These are phyloP conservation scores for Muschampia plurimacula DNA, from an alignment of 2,888 invertebrate species.

Conservation along the genomic window DNA sequence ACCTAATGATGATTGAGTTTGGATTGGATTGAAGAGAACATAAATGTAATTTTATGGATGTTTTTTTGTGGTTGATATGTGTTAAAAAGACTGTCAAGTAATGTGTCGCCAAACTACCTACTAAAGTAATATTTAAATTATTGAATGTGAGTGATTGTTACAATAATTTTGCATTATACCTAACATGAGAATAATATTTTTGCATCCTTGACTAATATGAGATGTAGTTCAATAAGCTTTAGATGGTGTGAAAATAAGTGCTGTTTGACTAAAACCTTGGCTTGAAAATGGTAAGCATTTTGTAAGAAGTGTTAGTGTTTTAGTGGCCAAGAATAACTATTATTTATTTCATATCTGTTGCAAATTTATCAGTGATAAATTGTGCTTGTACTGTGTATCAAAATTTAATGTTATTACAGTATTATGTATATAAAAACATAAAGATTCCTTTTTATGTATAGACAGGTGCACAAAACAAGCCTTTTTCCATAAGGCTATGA, in stretches of 20 bases:
- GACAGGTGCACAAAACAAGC: slow-evolving; percentile 25
- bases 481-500: background rate
- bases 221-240: slow-evolving; percentile 31
- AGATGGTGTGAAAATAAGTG: slow-evolving; percentile 19
- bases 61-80: background rate
- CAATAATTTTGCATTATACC: background rate
- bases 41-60: background rate
- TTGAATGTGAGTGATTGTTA: background rate
- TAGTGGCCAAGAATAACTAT: background rate
- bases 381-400: too few relatives aligned
- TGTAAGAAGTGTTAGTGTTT: background rate
- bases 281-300: slow-evolving; percentile 49
- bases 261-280: slow-evolving; percentile 48
- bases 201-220: slow-evolving; percentile 32
- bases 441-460: background rate
- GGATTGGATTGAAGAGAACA: background rate
- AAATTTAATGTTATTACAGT: too few relatives aligned
- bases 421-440: background rate
- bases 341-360: background rate
- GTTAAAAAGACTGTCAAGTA: slow-evolving; percentile 19
- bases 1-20: background rate
- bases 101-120: slow-evolving; percentile 14
- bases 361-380: background rate
- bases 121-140: background rate
- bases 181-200: slow-evolving; percentile 26